A percentile compares a stretch with the other conserved stretches of the same genome.
phyloP scores from a whole-genome alignment of 2,888 invertebrate species.

The Drosophila imparisetae region DNA sequence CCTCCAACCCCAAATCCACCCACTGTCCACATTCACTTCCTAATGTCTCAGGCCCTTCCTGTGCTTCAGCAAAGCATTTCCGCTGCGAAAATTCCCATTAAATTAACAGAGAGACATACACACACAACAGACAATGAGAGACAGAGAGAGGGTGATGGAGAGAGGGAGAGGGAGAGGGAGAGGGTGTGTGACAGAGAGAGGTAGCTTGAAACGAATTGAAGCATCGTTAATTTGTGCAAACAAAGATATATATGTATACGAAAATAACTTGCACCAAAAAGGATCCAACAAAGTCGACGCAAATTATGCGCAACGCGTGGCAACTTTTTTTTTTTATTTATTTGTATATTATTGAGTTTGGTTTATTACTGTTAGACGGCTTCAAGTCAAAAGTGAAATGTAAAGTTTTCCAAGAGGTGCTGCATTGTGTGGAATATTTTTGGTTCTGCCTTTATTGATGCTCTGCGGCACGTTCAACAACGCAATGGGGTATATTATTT shows the following conservation, averaged over 20 bases:
- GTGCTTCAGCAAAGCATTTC: conserved; percentile 59
- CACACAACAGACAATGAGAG: conserved; percentile 3
- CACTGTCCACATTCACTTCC: neutral
- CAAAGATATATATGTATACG: conserved; percentile 42
- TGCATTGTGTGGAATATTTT: conserved; percentile 32
- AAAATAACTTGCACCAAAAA: conserved; percentile 36
- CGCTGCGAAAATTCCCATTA: conserved; percentile 77
- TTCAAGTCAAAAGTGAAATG: conserved; percentile 63
- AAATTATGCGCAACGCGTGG: conserved; percentile 63
- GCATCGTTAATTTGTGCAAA: conserved; percentile 78
- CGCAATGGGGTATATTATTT: conserved; percentile 3
- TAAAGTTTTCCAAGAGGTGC: conserved; percentile 36
- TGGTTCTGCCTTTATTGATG: conserved; percentile 1
- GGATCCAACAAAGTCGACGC: conserved; percentile 32
- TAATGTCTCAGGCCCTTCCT: conserved; percentile 42
- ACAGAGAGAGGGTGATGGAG: conserved; percentile 9
- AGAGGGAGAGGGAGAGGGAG: conserved; percentile 22
- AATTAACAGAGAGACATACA: conserved; percentile 59
- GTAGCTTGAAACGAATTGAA: conserved; percentile 46
- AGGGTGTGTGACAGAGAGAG: conserved; percentile 23
- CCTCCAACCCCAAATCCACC: too few relatives aligned
- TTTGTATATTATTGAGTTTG: neutral
- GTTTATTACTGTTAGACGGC: conserved; percentile 13
- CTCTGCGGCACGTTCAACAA: neutral
- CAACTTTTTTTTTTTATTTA: conserved; percentile 16